A percentile compares a stretch with the other conserved stretches of the same genome.
Evolutionary conservation across 2,888 invertebrate species (phyloP).

Genomic region (Antitype chi): DNA sequence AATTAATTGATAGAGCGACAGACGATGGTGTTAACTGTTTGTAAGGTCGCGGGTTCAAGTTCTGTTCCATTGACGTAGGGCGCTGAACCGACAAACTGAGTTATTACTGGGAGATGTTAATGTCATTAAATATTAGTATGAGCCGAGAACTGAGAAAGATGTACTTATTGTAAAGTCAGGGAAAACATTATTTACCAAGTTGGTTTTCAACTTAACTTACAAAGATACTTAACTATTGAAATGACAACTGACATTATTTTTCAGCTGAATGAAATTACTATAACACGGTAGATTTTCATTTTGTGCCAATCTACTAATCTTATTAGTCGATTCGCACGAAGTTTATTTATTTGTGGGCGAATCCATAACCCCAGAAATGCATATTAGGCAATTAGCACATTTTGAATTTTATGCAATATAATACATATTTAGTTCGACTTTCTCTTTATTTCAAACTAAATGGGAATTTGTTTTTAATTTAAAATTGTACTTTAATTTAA

Average conservation of each 20-base stretch:
- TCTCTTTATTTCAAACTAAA: too few species aligned
- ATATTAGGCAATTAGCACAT: too few species aligned
- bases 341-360: too few species aligned
- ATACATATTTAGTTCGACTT: too few species aligned
- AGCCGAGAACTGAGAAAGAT: neutral
- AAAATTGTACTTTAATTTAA: too few species aligned
- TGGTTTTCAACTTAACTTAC: neutral
- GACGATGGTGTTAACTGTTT: slow-evolving; percentile 56
- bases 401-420: too few species aligned
- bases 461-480: too few species aligned
- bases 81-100: slow-evolving; percentile 53
- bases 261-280: neutral
- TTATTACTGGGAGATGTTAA: slow-evolving; percentile 39
- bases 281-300: neutral
- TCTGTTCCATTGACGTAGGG: slow-evolving; percentile 48
- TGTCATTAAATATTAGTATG: slow-evolving; percentile 15
- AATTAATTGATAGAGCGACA: slow-evolving; percentile 57
- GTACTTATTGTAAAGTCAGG: neutral
- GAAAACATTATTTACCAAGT: neutral
- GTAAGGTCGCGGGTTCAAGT: slow-evolving; percentile 61
- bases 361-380: too few species aligned
- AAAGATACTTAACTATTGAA: neutral
- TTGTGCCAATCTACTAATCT: neutral
- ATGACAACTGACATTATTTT: neutral
- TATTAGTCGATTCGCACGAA: too few species aligned